phyloP scores from a whole-genome alignment of 2,797 vertebrate genomes.

The Amphiprion clarkii region DNA sequence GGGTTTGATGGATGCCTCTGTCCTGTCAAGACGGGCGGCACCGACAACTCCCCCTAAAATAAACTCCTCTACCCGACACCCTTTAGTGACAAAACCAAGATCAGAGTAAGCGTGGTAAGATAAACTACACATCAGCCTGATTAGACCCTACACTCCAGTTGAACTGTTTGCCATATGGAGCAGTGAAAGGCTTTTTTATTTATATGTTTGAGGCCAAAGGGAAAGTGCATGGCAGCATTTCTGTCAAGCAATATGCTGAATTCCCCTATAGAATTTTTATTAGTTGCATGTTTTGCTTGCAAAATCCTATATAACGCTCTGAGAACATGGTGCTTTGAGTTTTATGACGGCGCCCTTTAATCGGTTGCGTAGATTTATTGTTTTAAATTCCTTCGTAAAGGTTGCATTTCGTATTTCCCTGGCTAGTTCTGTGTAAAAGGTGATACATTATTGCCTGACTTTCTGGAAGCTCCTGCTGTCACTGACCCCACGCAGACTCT shows the following conservation, averaged over 20 bases:
- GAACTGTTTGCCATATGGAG: conserved; percentile 72
- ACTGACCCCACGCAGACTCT: conserved; percentile 48
- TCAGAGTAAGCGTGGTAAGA: conserved; percentile 25
- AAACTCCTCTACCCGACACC: conserved; percentile 37
- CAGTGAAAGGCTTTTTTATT: conserved; percentile 56
- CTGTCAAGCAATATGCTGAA: conserved; percentile 44
- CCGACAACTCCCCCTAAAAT: conserved; percentile 37
- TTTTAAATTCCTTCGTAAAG: conserved; percentile 37
- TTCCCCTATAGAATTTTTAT: conserved; percentile 55
- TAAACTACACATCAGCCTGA: conserved; percentile 52
- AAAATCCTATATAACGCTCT: conserved; percentile 54
- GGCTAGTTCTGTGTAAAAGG: conserved; percentile 40
- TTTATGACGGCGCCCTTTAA: conserved; percentile 54
- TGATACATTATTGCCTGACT: conserved; percentile 37
- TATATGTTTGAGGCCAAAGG: conserved; percentile 40
- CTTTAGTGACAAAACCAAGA: conserved; percentile 34
- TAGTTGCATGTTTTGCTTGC: conserved; percentile 51
- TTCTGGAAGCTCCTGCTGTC: conserved; percentile 34
- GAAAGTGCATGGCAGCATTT: conserved; percentile 32
- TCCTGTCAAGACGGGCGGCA: conserved; percentile 49
- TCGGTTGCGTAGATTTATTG: conserved; percentile 35
- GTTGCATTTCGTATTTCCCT: conserved; percentile 46
- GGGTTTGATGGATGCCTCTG: conserved; percentile 65
- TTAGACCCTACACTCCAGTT: conserved; percentile 46
- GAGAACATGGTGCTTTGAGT: conserved; percentile 38